Percentiles rank a stretch among this genome's conserved stretches.
phyloP scores from a whole-genome alignment of 2,797 vertebrate species.

The Enteromius thamalakanensis region DNA sequence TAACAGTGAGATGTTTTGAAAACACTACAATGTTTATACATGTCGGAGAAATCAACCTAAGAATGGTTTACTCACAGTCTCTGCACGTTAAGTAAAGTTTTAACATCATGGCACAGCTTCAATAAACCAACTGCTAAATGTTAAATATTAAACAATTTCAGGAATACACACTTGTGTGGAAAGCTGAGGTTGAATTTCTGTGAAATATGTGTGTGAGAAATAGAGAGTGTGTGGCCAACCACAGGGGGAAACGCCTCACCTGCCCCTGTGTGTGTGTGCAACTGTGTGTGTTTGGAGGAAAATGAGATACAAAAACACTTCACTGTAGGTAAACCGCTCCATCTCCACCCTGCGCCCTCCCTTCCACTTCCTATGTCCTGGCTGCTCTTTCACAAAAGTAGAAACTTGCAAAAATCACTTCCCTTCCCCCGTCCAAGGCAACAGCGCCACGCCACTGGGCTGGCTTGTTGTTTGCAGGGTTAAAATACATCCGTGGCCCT shows the following conservation, averaged over 20 bases:
- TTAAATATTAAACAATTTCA: conserved; percentile 8
- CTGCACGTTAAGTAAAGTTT: conserved; percentile 20
- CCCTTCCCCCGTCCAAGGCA: background rate
- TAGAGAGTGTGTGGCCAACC: conserved; percentile 58
- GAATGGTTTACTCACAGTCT: conserved; percentile 18
- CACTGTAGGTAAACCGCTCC: conserved; percentile 62
- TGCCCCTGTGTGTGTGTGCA: conserved; percentile 45
- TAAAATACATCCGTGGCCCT: conserved; percentile 42
- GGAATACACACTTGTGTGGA: background rate
- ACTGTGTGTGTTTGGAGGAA: conserved; percentile 52
- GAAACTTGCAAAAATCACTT: conserved; percentile 18
- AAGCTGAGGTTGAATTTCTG: conserved; percentile 28
- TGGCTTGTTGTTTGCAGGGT: conserved; percentile 42
- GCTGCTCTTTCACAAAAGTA: conserved; percentile 38
- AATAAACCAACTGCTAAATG: background rate
- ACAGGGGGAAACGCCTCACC: conserved; percentile 60
- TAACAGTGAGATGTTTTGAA: background rate
- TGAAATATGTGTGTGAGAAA: conserved; percentile 40
- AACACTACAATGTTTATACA: conserved; percentile 8
- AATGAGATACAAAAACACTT: conserved; percentile 59
- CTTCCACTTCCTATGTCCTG: conserved; percentile 44
- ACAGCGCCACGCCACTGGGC: background rate
- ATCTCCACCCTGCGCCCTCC: conserved; percentile 53
- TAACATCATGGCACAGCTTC: background rate
- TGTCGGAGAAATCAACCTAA: background rate